Conservation (phyloP, 2,113 vertebrate genomes). For the Euleptes europaea region DNA sequence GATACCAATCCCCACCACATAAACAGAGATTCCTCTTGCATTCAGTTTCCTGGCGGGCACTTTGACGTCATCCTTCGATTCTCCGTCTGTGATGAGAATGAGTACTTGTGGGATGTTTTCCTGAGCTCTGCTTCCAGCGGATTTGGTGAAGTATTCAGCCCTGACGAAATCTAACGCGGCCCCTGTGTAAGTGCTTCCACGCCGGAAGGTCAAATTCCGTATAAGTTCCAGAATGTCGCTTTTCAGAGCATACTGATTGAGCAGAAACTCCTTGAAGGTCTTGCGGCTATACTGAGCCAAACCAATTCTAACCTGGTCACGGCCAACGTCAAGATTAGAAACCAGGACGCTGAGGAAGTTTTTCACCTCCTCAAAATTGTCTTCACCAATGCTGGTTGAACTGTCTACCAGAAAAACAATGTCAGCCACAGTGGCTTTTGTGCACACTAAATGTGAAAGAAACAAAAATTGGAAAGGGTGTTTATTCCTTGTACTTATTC, state of each 20-base stretch:
- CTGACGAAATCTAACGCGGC: slow-evolving; percentile 77
- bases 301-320: slow-evolving; percentile 74
- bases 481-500: background rate
- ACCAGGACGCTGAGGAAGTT: slow-evolving; percentile 73
- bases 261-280: slow-evolving; percentile 70
- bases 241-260: slow-evolving; percentile 74
- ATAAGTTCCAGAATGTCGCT: slow-evolving; percentile 69
- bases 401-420: slow-evolving; percentile 84
- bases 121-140: slow-evolving; percentile 66
- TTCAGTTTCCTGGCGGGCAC: slow-evolving; percentile 67
- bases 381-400: slow-evolving; percentile 73
- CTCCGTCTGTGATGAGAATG: slow-evolving; percentile 81
- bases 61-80: slow-evolving; percentile 73
- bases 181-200: slow-evolving; percentile 74
- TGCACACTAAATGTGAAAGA: slow-evolving; percentile 70
- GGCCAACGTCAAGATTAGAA: slow-evolving; percentile 73
- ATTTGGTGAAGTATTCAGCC: slow-evolving; percentile 66
- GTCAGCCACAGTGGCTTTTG: slow-evolving; percentile 73
- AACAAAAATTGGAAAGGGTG: background rate
- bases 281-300: slow-evolving; percentile 78
- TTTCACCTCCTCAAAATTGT: slow-evolving; percentile 75
- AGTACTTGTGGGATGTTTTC: slow-evolving; percentile 77
- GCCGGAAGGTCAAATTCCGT: slow-evolving; percentile 62
- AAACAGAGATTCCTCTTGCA: slow-evolving; percentile 73
- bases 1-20: slow-evolving; percentile 74